Percentiles rank a stretch among this genome's conserved stretches.
These are phyloP conservation scores for Halcyon chelicuti DNA, from an alignment of 2,797 vertebrate genomes.

Conservation along the genomic window DNA sequence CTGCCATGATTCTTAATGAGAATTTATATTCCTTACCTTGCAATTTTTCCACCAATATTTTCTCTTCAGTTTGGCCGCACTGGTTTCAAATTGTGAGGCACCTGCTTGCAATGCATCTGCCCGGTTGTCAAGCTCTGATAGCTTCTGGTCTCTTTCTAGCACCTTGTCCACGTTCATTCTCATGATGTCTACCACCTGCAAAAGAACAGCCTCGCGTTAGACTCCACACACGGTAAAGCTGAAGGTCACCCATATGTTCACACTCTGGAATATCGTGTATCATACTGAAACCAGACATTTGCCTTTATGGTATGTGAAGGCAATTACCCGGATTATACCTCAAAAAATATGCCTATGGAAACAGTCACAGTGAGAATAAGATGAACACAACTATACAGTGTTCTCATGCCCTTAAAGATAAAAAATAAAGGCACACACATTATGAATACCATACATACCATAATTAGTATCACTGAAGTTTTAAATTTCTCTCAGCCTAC, in stretches of 20 bases:
- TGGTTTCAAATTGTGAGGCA: slow-evolving; percentile 81
- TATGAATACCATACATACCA: not conserved
- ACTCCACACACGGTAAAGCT: not conserved
- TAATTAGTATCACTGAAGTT: not conserved
- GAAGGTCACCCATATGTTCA: not conserved
- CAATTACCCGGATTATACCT: not conserved
- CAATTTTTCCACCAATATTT: slow-evolving; percentile 83
- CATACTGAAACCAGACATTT: not conserved
- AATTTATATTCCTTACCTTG: slow-evolving; percentile 67
- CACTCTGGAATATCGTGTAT: not conserved
- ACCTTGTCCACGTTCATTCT: slow-evolving; percentile 81
- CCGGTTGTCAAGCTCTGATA: slow-evolving; percentile 78
- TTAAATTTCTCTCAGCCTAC: not conserved
- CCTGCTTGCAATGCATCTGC: slow-evolving; percentile 79
- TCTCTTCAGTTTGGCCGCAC: slow-evolving; percentile 79
- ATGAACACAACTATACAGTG: not conserved
- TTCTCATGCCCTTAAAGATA: not conserved
- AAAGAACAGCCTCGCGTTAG: not conserved
- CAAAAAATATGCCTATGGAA: not conserved
- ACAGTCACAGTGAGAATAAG: not conserved
- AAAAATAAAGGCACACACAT: not conserved
- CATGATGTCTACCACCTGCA: slow-evolving; percentile 80
- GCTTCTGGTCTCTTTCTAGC: slow-evolving; percentile 77
- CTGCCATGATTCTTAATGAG: not conserved
- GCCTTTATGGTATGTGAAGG: not conserved